Base-by-base conservation (phyloP, 2,113 vertebrate genomes). In the Barnardius zonarius region DNA sequence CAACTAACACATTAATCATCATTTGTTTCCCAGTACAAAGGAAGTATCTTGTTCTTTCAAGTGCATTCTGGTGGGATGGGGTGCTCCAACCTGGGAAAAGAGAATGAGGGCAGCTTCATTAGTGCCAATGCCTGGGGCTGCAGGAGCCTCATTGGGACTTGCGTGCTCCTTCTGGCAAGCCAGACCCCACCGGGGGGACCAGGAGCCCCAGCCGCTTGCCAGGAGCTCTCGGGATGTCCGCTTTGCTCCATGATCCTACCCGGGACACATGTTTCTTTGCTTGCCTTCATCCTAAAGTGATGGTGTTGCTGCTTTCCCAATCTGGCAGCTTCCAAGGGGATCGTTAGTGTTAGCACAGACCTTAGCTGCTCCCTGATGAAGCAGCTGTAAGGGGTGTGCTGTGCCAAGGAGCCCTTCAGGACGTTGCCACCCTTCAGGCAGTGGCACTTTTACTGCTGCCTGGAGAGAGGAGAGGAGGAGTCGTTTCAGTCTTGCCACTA, bases 1-100 rank as follows among this genome's bases (percentile, higher is more conserved):
- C 98, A 98, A 97, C 46, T 73, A 98, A 98, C 97, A 95, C 98
- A 99, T 99, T 98, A 98, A 99, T 99, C 98, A 98, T 98, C 97
- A 98, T 99, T 98, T 98, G 97, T 98, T 98, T 93, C 94, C 97
- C 84, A 28, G 44, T 96, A 98, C 98, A 98, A 98, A 98, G 95
- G 95, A 97, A 94, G 97, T 95, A 96, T 92, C 93, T 96, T 96
- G 97, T 96, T 97, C 96, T 97, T 96, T 97, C 91, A 97, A 97
- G 94, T 96, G 90, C 24, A 2, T 95, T 96, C 95, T 94, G 88
- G 87, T 97, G 95, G 97, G 96, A 94, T 28, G 94, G 96, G 96
- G 93, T 96, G 89, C 95, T 94, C 97, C 96, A 93, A 94, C 94
- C 83, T 92, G 92, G 93, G 87, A 83, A 81, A 92, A 57, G 81